phyloP scores from a whole-genome alignment of 1,140 invertebrate genomes.

The Euwallacea similis region DNA sequence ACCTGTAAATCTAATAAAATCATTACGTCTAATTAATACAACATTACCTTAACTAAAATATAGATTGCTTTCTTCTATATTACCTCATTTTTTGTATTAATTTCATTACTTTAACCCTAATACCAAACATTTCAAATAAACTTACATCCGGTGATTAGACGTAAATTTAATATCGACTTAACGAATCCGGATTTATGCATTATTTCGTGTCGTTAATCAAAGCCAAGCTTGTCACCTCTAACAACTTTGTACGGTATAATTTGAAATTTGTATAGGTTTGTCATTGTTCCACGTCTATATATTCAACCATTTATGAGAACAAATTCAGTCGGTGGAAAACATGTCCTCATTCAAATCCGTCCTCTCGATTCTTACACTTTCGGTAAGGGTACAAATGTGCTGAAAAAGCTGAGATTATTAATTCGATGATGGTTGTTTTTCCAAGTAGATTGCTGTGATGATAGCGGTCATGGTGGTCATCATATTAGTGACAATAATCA shows the following conservation, averaged over 20 bases:
- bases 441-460: too few relatives aligned
- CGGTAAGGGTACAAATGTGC: not conserved
- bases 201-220: not conserved
- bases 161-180: not conserved
- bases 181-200: conserved; percentile 1
- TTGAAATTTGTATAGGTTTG: not conserved
- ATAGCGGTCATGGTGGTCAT: too few relatives aligned
- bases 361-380: not conserved
- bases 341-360: not conserved
- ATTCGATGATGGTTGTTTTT: too few relatives aligned
- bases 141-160: not conserved
- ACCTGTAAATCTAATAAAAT: too few relatives aligned
- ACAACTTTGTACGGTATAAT: not conserved
- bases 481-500: too few relatives aligned
- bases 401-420: too few relatives aligned
- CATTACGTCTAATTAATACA: too few relatives aligned
- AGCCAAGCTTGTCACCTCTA: not conserved
- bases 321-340: not conserved
- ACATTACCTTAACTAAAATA: too few relatives aligned
- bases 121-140: too few relatives aligned
- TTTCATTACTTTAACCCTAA: too few relatives aligned
- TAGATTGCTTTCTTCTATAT: too few relatives aligned
- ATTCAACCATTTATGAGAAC: not conserved
- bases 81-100: too few relatives aligned
- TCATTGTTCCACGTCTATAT: not conserved